Evolutionary conservation across 2,113 vertebrate genomes (phyloP), one percentile per base, ranked within the genome.

Genomic region (Oryctolagus cuniculus): DNA sequence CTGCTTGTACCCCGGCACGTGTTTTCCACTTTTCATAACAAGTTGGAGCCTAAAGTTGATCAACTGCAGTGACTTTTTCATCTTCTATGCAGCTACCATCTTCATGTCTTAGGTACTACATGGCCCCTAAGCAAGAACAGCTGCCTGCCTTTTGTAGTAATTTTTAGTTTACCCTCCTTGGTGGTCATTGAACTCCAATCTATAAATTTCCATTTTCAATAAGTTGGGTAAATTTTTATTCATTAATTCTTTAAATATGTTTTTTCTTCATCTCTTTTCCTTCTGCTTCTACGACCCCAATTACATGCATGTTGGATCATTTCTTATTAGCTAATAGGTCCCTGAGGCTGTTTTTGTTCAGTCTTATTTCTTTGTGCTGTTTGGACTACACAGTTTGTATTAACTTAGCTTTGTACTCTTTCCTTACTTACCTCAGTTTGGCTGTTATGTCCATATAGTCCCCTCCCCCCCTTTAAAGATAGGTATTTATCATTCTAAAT

Each of bases 311-410:
- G 36, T 79, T 90, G 51, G 13, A 61, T 21, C 64, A 92, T 86
- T 91, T 81, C 22, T 74, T 89, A 73, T 87, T 81, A 36, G 34
- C 31, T 87, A 31, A 22, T 70, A 63, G 4, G 3, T 38, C 44
- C 4, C 58, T 67, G 36, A 38, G 36, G 49, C 38, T 90, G n/a
- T 86, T 82, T 96, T 90, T 93, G 87, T 64, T 87, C 29, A 91
- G 0, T 75, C 31, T 88, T 73, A 66, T 44, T 77, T 87, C 63
- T 80, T 29, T 70, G 2, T 84, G 27, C 92, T 72, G n/a, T 66
- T 83, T 21, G n/a, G 17, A 29, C 53, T 69, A 38, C n/a, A 27
- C 82, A 74, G 4, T 93, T 93, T 93, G 17, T 96, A 13, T 70
- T 75, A 31, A 29, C 70, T 89, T 58, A 58, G 86, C 53, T 89